Conservation (phyloP, 2,888 invertebrate species). For the Allygus modestus region DNA sequence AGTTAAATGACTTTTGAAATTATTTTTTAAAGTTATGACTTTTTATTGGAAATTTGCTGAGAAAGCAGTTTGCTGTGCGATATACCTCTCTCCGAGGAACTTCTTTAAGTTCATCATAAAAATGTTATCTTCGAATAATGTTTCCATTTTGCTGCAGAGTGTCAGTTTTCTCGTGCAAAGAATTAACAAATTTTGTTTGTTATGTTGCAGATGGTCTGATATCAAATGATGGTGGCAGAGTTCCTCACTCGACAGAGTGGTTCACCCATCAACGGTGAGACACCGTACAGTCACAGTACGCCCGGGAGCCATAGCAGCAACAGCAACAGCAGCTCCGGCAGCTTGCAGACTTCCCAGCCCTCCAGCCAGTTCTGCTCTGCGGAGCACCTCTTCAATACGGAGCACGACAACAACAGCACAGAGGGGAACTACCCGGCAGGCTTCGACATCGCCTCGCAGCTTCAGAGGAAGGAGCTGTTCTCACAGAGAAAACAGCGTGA, state of each 20-base stretch:
- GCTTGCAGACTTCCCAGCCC: conserved; percentile 65
- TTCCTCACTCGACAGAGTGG: conserved; percentile 86
- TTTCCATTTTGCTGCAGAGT: no score
- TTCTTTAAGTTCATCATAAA: no score
- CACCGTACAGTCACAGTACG: conserved; percentile 78
- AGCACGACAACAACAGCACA: conserved; percentile 72
- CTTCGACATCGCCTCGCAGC: conserved; percentile 76
- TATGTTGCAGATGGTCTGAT: conserved; percentile 31
- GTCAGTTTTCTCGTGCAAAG: no score
- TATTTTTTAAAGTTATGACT: no score
- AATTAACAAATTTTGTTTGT: background rate
- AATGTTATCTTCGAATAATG: no score
- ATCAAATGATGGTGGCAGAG: conserved; percentile 91
- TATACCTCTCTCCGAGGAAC: no score
- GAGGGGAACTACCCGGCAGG: conserved; percentile 73
- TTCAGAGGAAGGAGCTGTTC: conserved; percentile 88
- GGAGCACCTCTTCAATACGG: conserved; percentile 71
- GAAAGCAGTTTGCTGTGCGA: no score
- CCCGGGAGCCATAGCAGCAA: conserved; percentile 72
- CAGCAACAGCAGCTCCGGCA: conserved; percentile 65
- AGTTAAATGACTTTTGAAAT: no score
- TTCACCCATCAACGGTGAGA: conserved; percentile 84
- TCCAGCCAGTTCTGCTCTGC: conserved; percentile 51
- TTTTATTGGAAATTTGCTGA: no score
- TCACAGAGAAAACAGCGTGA: conserved; percentile 96